Base-by-base conservation (phyloP, 2,888 invertebrate genomes). In the Pediacus dermestoides region DNA sequence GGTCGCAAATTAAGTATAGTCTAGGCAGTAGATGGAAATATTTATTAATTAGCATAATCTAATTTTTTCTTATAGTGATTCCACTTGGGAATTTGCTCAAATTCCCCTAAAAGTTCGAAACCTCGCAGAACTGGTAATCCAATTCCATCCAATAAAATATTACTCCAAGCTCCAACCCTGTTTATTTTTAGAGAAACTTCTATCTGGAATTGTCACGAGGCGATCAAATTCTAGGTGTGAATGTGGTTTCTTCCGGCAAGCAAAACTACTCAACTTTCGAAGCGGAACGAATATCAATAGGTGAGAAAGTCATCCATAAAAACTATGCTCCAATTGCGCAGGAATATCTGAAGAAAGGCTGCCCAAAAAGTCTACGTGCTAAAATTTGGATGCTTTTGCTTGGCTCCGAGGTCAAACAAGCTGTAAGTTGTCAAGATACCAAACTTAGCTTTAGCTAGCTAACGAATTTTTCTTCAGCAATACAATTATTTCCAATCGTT, bases 251-350 rank as follows among this genome's bases (percentile, higher is more conserved):
- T 70, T 71, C 77, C 2, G 74, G 76, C 18, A 57, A 71, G 13
- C 66, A 77, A 42, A 76, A 79, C 52, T 76, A 75, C 63, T 53
- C 77, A 30, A 73, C 75, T 43, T 68, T 87, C 33, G 82, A 84
- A 63, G 74, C 74, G 2, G 88, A 89, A 63, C 71, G 88, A 39
- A 80, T 81, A 12, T 68, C 75, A 11, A 71, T 88, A n/a, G 90
- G 89, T 2, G 85, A 86, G 59, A 77, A 82, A 50, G 87, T 93
- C 9, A 70, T 90, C 8, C 75, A 77, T 10, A 78, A 83, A 30
- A 85, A 85, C 48, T 88, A 91, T 63, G 87, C 91, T 0, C 91
- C 93, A 0, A 75, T 92, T 18, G 86, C 89, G 22, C 91, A 93
- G 66, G 93, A 95, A 70, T 90, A 84, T 66, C 71, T 92, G 7